Evolutionary conservation across 1,140 invertebrate genomes (phyloP), one percentile per base, ranked within the genome.

Genomic region (Bathynomus jamesi): DNA sequence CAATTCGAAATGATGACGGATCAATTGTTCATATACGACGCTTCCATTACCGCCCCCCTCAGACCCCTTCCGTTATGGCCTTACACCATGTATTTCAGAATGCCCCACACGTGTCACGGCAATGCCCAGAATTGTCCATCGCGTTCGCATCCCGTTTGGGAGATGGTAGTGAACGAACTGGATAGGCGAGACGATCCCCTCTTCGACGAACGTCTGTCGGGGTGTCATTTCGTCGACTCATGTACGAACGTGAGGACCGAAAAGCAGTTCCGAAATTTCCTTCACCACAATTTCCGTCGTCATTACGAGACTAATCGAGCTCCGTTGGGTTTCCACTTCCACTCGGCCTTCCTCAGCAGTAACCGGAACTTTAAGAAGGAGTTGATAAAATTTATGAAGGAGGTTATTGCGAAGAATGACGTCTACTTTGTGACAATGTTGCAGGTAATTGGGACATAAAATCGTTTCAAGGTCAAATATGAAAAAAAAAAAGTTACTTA

Each of bases 1-100:
- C 93, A 96, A 85, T 95, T 96, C 82, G 90, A 93, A 82, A 95
- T 96, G 92, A 95, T 96, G 92, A 89, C 91, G 69, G 93, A 96
- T 80, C 92, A 95, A 80, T 94, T 92, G 83, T 96, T 96, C 21
- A 90, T 95, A 10, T 96, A 96, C 81, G 94, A 96, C 81, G 91
- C 94, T 4, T 95, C 93, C 2, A 95, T 96, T 79, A 95, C 94
- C 0, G 93, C 93, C 27, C 90, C 93, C 4, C 84, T 94, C 67
- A 88, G 90, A 17, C 89, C 92, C 32, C 91, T 93, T 5, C 94
- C 93, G 30, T 91, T 96, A 79, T 97, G 94, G 94, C 94, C 94
- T 0, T 96, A 96, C 85, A 97, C 94, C 2, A 84, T 96, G 17
- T 95, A 95, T 84, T 96, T 94, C 88, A 86, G 91, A 29, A 95